Evolutionary conservation across 2,113 vertebrate species (phyloP), one percentile per base, ranked within the genome.

Genomic region (Myiozetetes cayanensis): DNA sequence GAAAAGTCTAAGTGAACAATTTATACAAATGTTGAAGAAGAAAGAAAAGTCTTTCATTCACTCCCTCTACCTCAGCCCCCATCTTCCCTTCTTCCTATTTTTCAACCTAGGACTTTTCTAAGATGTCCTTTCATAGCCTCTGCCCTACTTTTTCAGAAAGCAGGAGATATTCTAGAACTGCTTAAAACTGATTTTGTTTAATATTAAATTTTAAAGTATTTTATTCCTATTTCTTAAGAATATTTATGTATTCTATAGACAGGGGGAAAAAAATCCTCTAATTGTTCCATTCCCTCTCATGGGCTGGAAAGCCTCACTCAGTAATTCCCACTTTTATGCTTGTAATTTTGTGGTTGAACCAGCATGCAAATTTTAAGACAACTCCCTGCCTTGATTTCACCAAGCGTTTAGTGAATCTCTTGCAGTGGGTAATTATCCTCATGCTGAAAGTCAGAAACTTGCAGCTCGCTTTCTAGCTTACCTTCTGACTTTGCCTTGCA

Each of bases 321-420:
- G 61, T 96, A 96, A 95, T 96, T 94, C 96, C 39, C 52, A 92
- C 88, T 93, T 93, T 93, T 81, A 90, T 93, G 53, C 80, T 94
- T 70, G 52, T 84, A 95, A 95, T 94, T 96, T 93, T 94, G 96
- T 90, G 93, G 92, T 92, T 95, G 92, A 95, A 96, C 92, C 63
- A 95, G 83, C 56, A 91, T 88, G 85, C 79, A 96, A 90, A 93
- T 93, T 87, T 88, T 78, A 87, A 88, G 94, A 93, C 90, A 81
- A 93, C 75, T 95, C 94, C 88, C 90, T 92, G 92, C 65, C 85
- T 88, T 95, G 68, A 82, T 75, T 95, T 93, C 68, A 92, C 65
- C 35, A 84, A 86, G 35, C 78, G 90, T 90, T 93, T 81, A 83
- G 93, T 71, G 88, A 93, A 86, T 93, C 35, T 93, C 72, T 76